Evolutionary conservation across 2,888 invertebrate species (phyloP), one percentile per base, ranked within the genome.

Genomic region (Drosophila suboccidentalis): DNA sequence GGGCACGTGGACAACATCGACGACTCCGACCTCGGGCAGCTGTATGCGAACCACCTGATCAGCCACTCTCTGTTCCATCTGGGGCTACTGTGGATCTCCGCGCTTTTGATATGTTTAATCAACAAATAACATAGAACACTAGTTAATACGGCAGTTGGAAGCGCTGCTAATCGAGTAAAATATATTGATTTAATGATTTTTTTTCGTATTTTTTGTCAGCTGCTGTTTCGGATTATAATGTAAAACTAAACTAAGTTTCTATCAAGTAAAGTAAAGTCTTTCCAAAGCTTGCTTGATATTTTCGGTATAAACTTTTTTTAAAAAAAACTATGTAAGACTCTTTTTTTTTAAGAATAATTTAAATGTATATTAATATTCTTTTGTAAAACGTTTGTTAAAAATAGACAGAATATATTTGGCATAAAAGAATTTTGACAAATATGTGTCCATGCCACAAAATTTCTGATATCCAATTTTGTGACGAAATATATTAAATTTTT

Each of bases 131-230:
- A 39, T 39, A 19, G 36, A 46, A n/a, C 46, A 46, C 49, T 50
- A 39, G 29, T 47, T 8, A 89, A 85, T 68, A 85, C 90, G 80
- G 86, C 90, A 87, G 82, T 44, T 38, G 55, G 15, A 41, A 38
- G 39, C 32, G 10, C 67, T 80, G 73, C 70, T 58, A 32, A 22
- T 39, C 15, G 2, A 6, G 26, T 22, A 22, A 46, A 65, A 61
- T 57, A 63, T 57, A 44, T 53, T 51, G 54, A 63, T 26, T 10
- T 32, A 38, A 19, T 58, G 34, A 17, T 19, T 69, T 49, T 9
- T 55, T 49, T 36, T 11, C 57, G 22, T 64, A 10, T 44, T 43
- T 29, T 19, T 65, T 26, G 36, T 17, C 4, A 17, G 43, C 32
- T 54, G 54, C 32, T 54, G 17, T 50, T 54, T 32, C 29, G 41